Evolutionary conservation across 1,140 invertebrate species (phyloP).

Genomic region (Phocides pigmalion): DNA sequence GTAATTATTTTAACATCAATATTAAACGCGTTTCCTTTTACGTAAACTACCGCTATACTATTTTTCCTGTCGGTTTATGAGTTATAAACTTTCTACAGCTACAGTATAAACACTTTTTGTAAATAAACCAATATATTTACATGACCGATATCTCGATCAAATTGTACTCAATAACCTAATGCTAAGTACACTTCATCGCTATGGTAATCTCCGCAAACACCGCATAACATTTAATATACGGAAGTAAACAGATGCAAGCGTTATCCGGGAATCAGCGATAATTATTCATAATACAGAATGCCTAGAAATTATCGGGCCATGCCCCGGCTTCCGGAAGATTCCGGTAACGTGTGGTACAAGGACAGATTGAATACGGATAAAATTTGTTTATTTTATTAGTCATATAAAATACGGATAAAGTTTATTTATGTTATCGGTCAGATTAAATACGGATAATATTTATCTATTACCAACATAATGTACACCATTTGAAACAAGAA

Average conservation of each 20-base stretch:
- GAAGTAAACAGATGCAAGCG: constrained; percentile 26
- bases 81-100: too few species aligned
- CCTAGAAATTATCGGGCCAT: constrained; percentile 35
- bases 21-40: too few species aligned
- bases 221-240: constrained; percentile 30
- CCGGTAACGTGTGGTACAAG: constrained; percentile 12
- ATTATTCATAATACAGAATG: constrained; percentile 36
- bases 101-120: too few species aligned
- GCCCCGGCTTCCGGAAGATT: constrained; percentile 27
- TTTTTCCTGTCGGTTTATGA: too few species aligned
- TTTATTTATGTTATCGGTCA: too few species aligned
- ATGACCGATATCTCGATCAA: background rate
- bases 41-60: too few species aligned
- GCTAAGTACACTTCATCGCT: constrained; percentile 6
- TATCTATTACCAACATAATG: too few species aligned
- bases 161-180: constrained; percentile 9
- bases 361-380: background rate
- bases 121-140: too few species aligned
- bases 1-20: too few species aligned
- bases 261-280: constrained; percentile 35
- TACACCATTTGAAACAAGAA: too few species aligned
- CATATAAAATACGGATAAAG: too few species aligned
- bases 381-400: background rate
- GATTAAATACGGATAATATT: too few species aligned
- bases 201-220: constrained; percentile 22